Percentiles rank a stretch among this genome's conserved stretches.
Conservation (phyloP, 1,140 invertebrate species). For the Leptinotarsa lineolata region DNA sequence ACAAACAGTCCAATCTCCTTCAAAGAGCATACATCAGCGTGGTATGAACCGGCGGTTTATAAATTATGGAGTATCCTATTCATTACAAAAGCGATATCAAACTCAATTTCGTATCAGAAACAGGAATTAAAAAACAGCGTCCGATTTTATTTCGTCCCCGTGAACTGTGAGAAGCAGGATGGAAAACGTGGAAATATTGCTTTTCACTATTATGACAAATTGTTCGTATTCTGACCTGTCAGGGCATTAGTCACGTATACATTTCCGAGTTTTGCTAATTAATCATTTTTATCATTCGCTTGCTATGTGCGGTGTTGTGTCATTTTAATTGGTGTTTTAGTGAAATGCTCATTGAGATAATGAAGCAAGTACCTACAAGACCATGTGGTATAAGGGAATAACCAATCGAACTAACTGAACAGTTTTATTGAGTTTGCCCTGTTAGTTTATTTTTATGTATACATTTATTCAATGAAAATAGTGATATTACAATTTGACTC, state of each 20-base stretch:
- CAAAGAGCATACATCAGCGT: slow-evolving; percentile 25
- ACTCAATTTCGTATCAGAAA: slow-evolving; percentile 28
- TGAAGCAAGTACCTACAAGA: no score
- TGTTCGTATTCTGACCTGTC: slow-evolving; percentile 24
- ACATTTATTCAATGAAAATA: no score
- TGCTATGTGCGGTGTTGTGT: not conserved
- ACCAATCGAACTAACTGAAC: no score
- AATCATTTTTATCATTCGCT: slow-evolving; percentile 26
- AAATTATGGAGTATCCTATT: slow-evolving; percentile 28
- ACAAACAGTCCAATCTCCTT: slow-evolving; percentile 2
- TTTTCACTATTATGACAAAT: slow-evolving; percentile 26
- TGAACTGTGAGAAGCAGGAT: not conserved
- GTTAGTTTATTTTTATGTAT: no score
- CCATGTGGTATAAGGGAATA: no score
- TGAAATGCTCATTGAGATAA: no score
- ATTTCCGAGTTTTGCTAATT: slow-evolving; percentile 18
- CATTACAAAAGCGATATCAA: slow-evolving; percentile 27
- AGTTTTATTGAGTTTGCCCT: no score
- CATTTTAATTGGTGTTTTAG: not conserved
- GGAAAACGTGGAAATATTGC: slow-evolving; percentile 27
- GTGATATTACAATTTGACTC: no score
- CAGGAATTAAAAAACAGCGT: slow-evolving; percentile 26
- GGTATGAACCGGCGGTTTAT: slow-evolving; percentile 17
- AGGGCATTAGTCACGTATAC: slow-evolving; percentile 24
- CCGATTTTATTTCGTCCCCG: slow-evolving; percentile 22